Base-by-base conservation (phyloP, 2,113 vertebrate genomes). In the Columbina picui region DNA sequence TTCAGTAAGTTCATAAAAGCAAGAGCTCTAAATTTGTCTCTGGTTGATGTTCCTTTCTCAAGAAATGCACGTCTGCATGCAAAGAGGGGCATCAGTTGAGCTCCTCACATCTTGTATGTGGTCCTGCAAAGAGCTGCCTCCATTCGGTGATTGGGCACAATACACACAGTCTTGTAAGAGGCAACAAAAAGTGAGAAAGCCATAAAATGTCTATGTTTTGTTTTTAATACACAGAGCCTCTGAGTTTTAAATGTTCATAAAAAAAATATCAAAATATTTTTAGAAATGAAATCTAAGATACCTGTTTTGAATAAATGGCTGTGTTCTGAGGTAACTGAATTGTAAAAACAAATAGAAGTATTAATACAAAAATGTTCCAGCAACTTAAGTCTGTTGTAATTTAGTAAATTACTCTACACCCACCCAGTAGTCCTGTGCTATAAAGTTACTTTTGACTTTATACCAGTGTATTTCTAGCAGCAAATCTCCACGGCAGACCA, bases 321-420 rank as follows among this genome's bases (percentile, higher is more conserved):
- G 49, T 81, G 49, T 94, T 96, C 86, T 60, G 87, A 93, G 55
- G 61, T 95, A 96, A 93, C n/a, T 30, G 22, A 68, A 97, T 15
- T 96, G 69, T 94, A 96, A 97, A 97, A 92, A 43, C 27, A 90
- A 97, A 96, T 36, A 90, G 27, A 69, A 96, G 22, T 61, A 94
- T 95, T 95, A 96, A 94, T 97, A n/a, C n/a, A 95, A 77, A 96
- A 97, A 78, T 84, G 91, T 83, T 94, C 65, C 34, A 84, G 53
- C 90, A 93, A 45, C 68, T 96, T 93, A 94, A 96, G 94, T 73
- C 43, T 89, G 45, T 80, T 95, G 80, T 88, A 90, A 90, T 95
- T 96, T 94, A 95, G 82, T 91, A 94, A 96, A 93, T 69, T 96
- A 68, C 56, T 90, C 36, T 85, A 90, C 34, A 94, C 38, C 90